phyloP scores from a whole-genome alignment of 2,888 invertebrate genomes.

The Erebia palarica region DNA sequence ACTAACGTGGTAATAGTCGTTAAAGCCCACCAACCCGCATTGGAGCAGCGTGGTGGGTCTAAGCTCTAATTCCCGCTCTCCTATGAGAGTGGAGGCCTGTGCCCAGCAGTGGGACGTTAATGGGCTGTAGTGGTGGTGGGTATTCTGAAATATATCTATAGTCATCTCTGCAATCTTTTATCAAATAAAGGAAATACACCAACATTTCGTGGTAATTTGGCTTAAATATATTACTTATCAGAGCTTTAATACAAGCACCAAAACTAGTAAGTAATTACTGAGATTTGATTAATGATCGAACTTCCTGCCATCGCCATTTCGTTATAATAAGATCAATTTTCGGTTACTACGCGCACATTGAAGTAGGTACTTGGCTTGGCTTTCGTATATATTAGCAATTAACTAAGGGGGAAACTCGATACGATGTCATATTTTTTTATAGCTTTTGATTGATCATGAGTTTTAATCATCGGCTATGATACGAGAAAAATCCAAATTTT shows the following conservation, averaged over 20 bases:
- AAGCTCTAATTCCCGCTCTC: too few relatives aligned
- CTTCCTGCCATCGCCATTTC: conserved; percentile 38
- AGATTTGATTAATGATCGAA: conserved; percentile 42
- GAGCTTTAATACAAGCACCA: conserved; percentile 25
- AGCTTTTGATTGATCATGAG: conserved; percentile 1
- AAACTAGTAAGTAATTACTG: conserved; percentile 33
- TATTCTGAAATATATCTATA: too few relatives aligned
- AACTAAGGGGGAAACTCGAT: conserved; percentile 7
- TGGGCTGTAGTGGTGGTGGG: too few relatives aligned
- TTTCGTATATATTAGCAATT: conserved; percentile 24
- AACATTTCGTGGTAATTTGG: conserved; percentile 21
- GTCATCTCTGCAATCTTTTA: not conserved
- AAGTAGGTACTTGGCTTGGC: conserved; percentile 20
- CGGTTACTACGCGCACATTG: conserved; percentile 27
- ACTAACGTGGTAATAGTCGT: too few relatives aligned
- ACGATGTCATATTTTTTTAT: conserved; percentile 6
- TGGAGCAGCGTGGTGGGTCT: too few relatives aligned
- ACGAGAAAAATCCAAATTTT: not conserved
- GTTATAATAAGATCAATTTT: conserved; percentile 41
- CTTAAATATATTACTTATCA: not conserved
- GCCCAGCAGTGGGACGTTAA: too few relatives aligned
- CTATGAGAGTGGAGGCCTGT: too few relatives aligned
- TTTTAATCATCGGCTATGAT: not conserved
- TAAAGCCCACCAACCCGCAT: too few relatives aligned
- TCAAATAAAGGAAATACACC: conserved; percentile 5